Conservation (phyloP, 1,140 invertebrate species). For the Lepidurus apus region DNA sequence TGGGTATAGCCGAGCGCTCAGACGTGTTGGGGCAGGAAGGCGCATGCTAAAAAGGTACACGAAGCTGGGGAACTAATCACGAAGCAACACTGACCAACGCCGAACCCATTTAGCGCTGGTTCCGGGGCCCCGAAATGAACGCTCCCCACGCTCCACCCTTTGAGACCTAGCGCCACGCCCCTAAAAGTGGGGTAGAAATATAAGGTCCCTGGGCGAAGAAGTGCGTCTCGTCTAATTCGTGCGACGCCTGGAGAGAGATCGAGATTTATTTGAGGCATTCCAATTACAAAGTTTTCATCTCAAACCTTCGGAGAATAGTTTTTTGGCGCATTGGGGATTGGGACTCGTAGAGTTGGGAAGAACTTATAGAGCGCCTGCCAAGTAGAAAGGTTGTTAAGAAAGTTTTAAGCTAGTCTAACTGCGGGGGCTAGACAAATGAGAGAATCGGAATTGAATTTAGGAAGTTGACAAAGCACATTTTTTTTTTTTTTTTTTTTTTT, state of each 20-base stretch:
- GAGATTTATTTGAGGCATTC: too few relatives aligned
- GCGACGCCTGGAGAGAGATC: too few relatives aligned
- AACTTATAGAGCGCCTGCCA: not conserved
- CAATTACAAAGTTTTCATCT: too few relatives aligned
- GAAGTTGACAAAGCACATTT: constrained; percentile 11
- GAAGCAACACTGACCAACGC: not conserved
- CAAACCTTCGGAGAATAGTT: too few relatives aligned
- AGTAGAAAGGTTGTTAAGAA: constrained; percentile 6
- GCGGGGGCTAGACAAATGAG: not conserved
- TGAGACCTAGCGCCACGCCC: not conserved
- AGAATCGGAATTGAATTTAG: constrained; percentile 18
- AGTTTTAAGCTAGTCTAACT: not conserved
- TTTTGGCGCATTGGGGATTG: too few relatives aligned
- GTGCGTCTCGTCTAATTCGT: too few relatives aligned
- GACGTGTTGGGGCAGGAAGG: not conserved
- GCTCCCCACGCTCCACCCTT: not conserved
- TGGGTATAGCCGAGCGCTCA: too few relatives aligned
- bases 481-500: too few relatives aligned
- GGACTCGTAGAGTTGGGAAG: too few relatives aligned
- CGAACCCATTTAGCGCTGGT: not conserved
- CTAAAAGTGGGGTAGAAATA: not conserved
- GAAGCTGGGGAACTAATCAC: not conserved
- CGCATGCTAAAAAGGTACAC: not conserved
- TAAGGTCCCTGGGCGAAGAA: not conserved
- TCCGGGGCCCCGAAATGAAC: not conserved